Base-by-base conservation (phyloP, 2,888 invertebrate genomes). In the Dione vanillae region DNA sequence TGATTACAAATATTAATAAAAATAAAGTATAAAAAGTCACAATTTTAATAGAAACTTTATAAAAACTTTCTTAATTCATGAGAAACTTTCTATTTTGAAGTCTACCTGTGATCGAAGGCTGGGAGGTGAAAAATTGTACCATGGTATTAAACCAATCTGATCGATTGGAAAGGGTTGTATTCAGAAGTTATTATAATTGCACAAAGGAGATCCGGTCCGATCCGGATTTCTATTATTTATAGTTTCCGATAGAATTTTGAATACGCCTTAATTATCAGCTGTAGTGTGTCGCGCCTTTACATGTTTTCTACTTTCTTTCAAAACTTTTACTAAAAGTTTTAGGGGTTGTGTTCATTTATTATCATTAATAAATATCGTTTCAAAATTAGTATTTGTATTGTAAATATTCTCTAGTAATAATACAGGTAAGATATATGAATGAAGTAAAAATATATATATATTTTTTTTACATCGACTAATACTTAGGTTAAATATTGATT, bases 261-360 rank as follows among this genome's bases (percentile, higher is more conserved):
- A 92, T 92, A 92, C 89, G 88, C 91, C 92, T 92, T 94, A 94
- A 94, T 94, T 93, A 93, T 92, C 86, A 88, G 82, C 88, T 88
- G 77, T 77, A 82, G 79, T 85, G 80, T 88, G 87, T 89, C 86
- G 85, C 88, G 87, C 92, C 92, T 88, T 87, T 86, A 72, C 81
- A 75, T 78, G 77, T 79, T 83, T 85, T 85, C 78, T 79, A 88
- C 87, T 90, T 90, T 90, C 88, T 82, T 75, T 76, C 75, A 69
- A 76, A 82, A 88, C 85, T 88, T 89, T 89, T 35, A 41, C 8
- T 16, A 1, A 47, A 49, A 51, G 27, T 27, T 20, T 67, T 16
- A 11, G 43, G 16, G 51, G 52, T 20, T 7, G 20, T 41, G 0
- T 65, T 65, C 43, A 41, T 27, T 65, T 52, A 52, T 19, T 14